These are phyloP conservation scores for Cavia aperea DNA, from an alignment of 2,113 vertebrate species.

Conservation along the genomic window DNA sequence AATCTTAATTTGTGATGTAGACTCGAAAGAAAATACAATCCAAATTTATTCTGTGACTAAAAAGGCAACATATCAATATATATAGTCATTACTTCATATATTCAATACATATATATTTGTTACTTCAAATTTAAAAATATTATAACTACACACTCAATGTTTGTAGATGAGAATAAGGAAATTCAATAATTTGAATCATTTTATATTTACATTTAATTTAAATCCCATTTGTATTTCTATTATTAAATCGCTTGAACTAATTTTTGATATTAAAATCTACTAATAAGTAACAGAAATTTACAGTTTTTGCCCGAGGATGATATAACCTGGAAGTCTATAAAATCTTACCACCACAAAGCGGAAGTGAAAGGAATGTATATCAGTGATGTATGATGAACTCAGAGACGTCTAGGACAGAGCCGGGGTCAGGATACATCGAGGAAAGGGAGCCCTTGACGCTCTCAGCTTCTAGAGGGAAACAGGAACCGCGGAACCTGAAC, in stretches of 20 bases:
- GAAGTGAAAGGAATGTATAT: not conserved
- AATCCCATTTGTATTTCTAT: not conserved
- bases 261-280: not conserved
- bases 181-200: not conserved
- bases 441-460: not conserved
- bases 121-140: not conserved
- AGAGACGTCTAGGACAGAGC: not conserved
- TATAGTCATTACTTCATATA: too few relatives aligned
- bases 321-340: not conserved
- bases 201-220: not conserved
- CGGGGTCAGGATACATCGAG: not conserved
- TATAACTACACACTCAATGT: not conserved
- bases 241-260: slow-evolving; percentile 2
- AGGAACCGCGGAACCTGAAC: not conserved
- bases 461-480: not conserved
- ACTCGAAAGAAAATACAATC: not conserved
- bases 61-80: not conserved
- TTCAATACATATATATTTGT: not conserved
- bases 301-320: not conserved
- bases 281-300: not conserved
- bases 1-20: not conserved
- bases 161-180: not conserved
- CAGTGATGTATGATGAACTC: not conserved
- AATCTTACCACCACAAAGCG: not conserved
- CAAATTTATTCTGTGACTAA: not conserved